Evolutionary conservation across 1,140 invertebrate genomes (phyloP), one percentile per base, ranked within the genome.

Genomic region (Drosophila kepulauana): DNA sequence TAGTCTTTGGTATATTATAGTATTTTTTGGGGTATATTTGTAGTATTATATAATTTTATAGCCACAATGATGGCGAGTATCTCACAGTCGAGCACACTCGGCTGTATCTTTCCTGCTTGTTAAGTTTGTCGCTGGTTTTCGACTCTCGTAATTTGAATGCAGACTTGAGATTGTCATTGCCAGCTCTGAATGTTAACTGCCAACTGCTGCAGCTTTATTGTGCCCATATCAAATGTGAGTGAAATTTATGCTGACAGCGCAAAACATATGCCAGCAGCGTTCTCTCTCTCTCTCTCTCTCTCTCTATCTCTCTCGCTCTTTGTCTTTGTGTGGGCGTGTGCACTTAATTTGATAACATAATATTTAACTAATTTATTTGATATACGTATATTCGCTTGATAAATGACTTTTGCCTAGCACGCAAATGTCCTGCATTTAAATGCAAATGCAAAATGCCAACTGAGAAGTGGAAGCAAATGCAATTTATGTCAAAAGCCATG

Each of bases 331-430:
- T 76, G 63, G 28, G 51, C 51, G 58, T 72, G 51, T 15, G 48
- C 70, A 75, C 62, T 80, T 84, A 80, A 88, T 88, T 84, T 87
- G 85, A 84, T 89, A 88, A 88, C 85, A 89, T 81, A 84, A 89
- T 89, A 81, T 88, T 89, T 88, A 89, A 84, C 81, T 89, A 88
- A 88, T 89, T 89, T 81, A 88, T 87, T 88, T 82, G 84, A 87
- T 87, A 78, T 25, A 25, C 20, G 20, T 25, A 25, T 70, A 66
- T 58, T 38, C 57, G 30, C 70, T 58, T 61, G 82, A 82, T 79
- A 82, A 81, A 87, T 82, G 76, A 54, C 61, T 79, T 25, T 61
- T 79, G 68, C 35, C 35, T 8, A 64, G 35, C 13, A 35, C 41
- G n/a, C 20, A 13, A 41, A 35, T 38, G 35, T 52, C 35, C 48